Conservation (phyloP, 1,140 invertebrate species). For the Akabosia matsudoensis region DNA sequence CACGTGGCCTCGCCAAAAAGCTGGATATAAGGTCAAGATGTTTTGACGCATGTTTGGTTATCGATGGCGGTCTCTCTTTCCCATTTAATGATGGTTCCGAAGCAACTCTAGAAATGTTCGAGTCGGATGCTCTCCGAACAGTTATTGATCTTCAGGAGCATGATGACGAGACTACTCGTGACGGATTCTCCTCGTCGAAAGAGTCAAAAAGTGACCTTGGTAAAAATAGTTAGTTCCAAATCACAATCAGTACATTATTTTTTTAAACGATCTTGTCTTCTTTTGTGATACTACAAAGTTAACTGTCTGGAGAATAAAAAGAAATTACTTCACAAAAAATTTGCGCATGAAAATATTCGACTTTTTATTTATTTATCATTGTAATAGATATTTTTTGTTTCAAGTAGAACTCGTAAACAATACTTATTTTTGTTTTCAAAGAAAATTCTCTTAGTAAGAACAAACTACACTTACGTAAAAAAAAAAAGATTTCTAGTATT, state of each 20-base stretch:
- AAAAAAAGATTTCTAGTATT: no score
- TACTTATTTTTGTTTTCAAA: no score
- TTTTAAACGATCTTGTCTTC: neutral
- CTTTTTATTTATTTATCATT: neutral
- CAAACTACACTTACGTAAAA: no score
- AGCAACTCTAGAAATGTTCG: constrained; percentile 75
- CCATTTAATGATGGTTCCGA: constrained; percentile 91
- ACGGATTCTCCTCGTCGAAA: neutral
- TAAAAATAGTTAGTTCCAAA: no score
- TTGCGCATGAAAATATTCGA: neutral
- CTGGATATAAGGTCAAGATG: constrained; percentile 83
- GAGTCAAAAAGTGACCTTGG: neutral
- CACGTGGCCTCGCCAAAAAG: constrained; percentile 64
- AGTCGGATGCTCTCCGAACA: constrained; percentile 83
- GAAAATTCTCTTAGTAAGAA: no score
- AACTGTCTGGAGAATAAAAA: neutral
- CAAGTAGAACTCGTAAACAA: no score
- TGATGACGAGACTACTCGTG: neutral
- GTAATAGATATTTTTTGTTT: no score
- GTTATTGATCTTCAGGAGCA: constrained; percentile 55
- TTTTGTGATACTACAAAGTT: neutral
- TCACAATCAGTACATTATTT: no score
- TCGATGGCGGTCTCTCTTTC: constrained; percentile 94
- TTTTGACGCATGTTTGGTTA: constrained; percentile 87
- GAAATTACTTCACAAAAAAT: neutral